A percentile compares a stretch with the other conserved stretches of the same genome.
Conservation (phyloP, 1,140 invertebrate genomes). For the Zaprionus kolodkinae region DNA sequence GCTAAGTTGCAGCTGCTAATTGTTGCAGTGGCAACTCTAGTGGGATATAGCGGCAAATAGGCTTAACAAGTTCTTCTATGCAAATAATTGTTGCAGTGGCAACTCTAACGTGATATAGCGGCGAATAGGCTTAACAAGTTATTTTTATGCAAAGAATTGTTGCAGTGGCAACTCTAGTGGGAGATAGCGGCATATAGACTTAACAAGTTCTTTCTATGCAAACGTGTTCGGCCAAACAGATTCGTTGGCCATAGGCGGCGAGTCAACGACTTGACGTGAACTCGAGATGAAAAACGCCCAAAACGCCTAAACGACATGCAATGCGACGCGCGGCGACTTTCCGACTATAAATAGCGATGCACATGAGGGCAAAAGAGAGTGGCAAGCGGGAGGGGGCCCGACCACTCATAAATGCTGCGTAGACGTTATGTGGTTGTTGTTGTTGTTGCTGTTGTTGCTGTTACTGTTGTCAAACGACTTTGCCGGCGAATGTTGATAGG, state of each 20-base stretch:
- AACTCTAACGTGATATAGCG: background rate
- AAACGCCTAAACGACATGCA: slow-evolving; percentile 42
- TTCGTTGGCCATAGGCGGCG: slow-evolving; percentile 31
- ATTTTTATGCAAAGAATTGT: slow-evolving; percentile 6
- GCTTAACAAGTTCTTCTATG: slow-evolving; percentile 22
- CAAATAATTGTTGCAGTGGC: slow-evolving; percentile 14
- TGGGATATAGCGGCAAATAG: background rate
- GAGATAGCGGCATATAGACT: background rate
- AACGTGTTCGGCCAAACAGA: slow-evolving; percentile 37
- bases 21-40: background rate
- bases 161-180: slow-evolving; percentile 3
- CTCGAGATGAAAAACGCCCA: slow-evolving; percentile 60
- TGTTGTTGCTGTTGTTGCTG: slow-evolving; percentile 21
- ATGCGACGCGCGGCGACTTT: slow-evolving; percentile 24
- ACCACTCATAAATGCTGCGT: slow-evolving; percentile 39
- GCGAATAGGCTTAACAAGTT: slow-evolving; percentile 13
- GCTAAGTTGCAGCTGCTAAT: background rate
- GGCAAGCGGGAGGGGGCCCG: slow-evolving; percentile 9
- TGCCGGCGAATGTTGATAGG: slow-evolving; percentile 55
- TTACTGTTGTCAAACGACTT: slow-evolving; percentile 41
- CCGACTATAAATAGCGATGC: slow-evolving; percentile 65
- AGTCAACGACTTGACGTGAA: slow-evolving; percentile 78
- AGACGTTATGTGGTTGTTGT: slow-evolving; percentile 32
- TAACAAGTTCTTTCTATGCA: slow-evolving; percentile 26
- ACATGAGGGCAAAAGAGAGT: slow-evolving; percentile 18